Base-by-base conservation (phyloP, 2,888 invertebrate species). In the Acanthopleura granulata region DNA sequence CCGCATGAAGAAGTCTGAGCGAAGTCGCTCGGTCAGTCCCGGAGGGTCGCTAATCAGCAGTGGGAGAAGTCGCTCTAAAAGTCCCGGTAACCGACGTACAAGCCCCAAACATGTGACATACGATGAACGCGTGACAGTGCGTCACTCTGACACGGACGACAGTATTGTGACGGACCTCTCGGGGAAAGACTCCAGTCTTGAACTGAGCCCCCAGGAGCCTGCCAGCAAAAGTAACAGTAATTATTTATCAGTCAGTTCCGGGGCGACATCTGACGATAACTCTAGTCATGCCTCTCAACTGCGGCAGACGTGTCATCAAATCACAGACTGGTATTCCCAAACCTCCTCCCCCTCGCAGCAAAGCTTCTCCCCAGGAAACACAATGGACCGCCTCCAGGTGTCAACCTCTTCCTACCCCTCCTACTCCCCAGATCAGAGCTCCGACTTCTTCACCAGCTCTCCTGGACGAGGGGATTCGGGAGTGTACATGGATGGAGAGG, bases 101-200 rank as follows among this genome's bases (percentile, higher is more conserved):
- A 71, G 71, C 25, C 81, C 84, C 40, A 86, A 85, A 77, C 84
- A 84, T 72, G 87, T 87, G 74, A 86, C 85, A 12, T 87, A 87
- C 75, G 83, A 85, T 78, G 82, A 84, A 29, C 78, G 78, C 25
- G 87, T 87, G 76, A 84, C 81, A 30, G 84, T 87, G 22, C 79
- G 87, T 71, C 84, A 84, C 62, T 85, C 86, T 15, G 84, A 84
- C 71, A 80, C 80, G 6, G 78, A 79, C 40, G 82, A 78, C 73
- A 80, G 78, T 74, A 76, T 80, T 69, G 77, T 81, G 62, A 83
- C 83, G 16, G 81, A 83, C 73, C 75, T 86, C 29, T 83, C 84
- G 18, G 83, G 82, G 57, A 77, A 76, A n/a, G 81, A 78, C 51
- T 75, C 61, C 16, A 75, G 77, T 22, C 72, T 49, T 4, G 71